A percentile compares a stretch with the other conserved stretches of the same genome.
Evolutionary conservation across 2,113 vertebrate genomes (phyloP).

Genomic region (Promerops cafer): DNA sequence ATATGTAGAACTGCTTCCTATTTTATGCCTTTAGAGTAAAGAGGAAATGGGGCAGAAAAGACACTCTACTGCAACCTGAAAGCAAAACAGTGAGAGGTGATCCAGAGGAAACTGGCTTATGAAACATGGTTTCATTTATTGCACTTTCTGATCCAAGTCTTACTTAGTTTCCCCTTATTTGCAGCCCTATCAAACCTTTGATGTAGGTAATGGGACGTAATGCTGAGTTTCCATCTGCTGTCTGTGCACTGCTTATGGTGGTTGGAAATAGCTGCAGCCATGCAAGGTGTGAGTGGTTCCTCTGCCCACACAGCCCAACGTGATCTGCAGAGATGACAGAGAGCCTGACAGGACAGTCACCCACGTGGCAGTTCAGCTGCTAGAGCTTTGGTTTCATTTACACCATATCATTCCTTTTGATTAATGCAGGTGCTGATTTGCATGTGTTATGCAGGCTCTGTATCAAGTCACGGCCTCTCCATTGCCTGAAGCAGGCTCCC

Average conservation of each 20-base stretch:
- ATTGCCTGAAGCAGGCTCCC: neutral
- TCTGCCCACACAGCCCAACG: fast-evolving
- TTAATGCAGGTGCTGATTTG: neutral
- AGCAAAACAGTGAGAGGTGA: neutral
- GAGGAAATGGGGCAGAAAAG: neutral
- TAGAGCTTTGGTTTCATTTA: neutral
- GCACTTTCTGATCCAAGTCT: neutral
- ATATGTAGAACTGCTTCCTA: neutral
- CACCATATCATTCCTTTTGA: neutral
- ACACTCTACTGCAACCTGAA: neutral
- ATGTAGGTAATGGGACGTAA: neutral
- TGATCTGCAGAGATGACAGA: neutral
- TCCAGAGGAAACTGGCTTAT: fast-evolving
- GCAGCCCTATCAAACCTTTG: neutral
- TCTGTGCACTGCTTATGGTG: neutral
- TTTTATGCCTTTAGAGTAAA: neutral
- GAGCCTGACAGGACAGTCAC: neutral
- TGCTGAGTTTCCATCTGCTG: neutral
- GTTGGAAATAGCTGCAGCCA: neutral
- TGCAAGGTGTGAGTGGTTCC: neutral
- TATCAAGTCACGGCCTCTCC: neutral
- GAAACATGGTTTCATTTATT: neutral
- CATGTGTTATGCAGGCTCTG: neutral
- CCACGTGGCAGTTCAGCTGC: neutral
- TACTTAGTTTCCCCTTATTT: neutral